phyloP scores from a whole-genome alignment of 2,113 vertebrate species.

The Dascyllus trimaculatus region DNA sequence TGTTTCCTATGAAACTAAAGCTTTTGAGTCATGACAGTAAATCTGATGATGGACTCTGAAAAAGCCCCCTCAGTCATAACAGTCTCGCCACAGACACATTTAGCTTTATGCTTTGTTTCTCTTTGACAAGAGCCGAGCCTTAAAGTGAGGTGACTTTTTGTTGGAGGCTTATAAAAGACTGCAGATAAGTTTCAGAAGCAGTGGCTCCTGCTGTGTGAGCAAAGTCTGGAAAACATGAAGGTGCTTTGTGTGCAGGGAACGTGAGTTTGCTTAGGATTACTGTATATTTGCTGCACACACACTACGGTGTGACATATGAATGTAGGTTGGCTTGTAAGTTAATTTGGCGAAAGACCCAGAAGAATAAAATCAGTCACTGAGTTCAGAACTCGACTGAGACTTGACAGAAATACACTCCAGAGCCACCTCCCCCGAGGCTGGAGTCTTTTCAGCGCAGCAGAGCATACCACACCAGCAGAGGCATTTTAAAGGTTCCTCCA shows the following conservation, averaged over 20 bases:
- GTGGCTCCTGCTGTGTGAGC: constrained; percentile 51
- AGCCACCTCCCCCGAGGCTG: constrained; percentile 54
- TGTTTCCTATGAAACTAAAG: constrained; percentile 10
- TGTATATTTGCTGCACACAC: constrained; percentile 48
- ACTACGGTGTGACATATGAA: constrained; percentile 35
- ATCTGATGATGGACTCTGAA: not conserved
- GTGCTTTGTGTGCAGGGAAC: constrained; percentile 18
- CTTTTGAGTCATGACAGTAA: constrained; percentile 10
- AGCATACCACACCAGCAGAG: constrained; percentile 54
- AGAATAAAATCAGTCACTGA: constrained; percentile 19
- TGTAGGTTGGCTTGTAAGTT: constrained; percentile 29
- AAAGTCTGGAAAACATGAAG: constrained; percentile 50
- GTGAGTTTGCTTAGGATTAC: constrained; percentile 51
- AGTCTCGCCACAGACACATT: constrained; percentile 7
- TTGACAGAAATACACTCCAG: constrained; percentile 34
- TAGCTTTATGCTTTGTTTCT: constrained; percentile 13
- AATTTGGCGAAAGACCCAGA: constrained; percentile 8
- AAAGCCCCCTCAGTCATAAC: constrained; percentile 2
- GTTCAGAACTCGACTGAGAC: constrained; percentile 37
- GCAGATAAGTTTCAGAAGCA: constrained; percentile 58
- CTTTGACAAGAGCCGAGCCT: not conserved
- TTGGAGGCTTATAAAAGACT: constrained; percentile 29
- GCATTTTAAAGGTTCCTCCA: constrained; percentile 72
- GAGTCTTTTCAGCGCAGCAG: constrained; percentile 46
- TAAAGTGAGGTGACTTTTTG: constrained; percentile 10